These are phyloP conservation scores for Cataglyphis livida DNA, from an alignment of 2,888 invertebrate genomes.

Conservation along the genomic window DNA sequence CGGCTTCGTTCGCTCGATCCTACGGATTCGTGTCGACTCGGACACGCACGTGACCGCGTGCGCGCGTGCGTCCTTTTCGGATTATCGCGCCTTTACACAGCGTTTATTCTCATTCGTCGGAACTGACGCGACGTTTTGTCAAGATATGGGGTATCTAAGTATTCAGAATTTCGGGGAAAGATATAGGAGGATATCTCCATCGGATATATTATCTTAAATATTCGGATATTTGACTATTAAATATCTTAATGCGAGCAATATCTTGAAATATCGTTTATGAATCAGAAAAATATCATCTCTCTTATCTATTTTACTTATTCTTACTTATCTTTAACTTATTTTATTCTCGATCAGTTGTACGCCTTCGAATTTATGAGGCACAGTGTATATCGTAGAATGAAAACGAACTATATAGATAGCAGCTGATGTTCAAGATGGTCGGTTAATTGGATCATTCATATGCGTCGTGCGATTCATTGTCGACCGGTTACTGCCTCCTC, in stretches of 20 bases:
- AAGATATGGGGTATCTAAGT: background rate
- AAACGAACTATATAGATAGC: constrained; percentile 24
- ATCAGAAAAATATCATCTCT: background rate
- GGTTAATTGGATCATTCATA: constrained; percentile 46
- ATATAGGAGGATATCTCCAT: background rate
- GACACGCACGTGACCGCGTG: constrained; percentile 36
- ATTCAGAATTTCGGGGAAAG: background rate
- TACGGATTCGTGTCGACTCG: constrained; percentile 17
- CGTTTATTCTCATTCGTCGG: background rate
- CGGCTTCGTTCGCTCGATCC: constrained; percentile 34
- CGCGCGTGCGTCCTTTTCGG: constrained; percentile 21
- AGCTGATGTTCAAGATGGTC: background rate
- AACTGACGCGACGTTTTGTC: background rate
- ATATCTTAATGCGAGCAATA: background rate
- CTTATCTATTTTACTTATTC: background rate
- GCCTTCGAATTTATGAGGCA: background rate
- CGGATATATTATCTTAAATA: background rate
- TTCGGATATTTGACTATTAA: background rate
- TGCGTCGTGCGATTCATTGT: constrained; percentile 33
- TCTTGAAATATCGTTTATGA: background rate
- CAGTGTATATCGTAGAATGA: background rate
- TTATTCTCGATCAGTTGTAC: background rate
- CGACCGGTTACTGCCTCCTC: constrained; percentile 37
- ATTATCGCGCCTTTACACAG: constrained; percentile 24
- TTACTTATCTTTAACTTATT: too few species aligned